Conservation (phyloP, 2,113 vertebrate genomes). For the Tinamus guttatus region DNA sequence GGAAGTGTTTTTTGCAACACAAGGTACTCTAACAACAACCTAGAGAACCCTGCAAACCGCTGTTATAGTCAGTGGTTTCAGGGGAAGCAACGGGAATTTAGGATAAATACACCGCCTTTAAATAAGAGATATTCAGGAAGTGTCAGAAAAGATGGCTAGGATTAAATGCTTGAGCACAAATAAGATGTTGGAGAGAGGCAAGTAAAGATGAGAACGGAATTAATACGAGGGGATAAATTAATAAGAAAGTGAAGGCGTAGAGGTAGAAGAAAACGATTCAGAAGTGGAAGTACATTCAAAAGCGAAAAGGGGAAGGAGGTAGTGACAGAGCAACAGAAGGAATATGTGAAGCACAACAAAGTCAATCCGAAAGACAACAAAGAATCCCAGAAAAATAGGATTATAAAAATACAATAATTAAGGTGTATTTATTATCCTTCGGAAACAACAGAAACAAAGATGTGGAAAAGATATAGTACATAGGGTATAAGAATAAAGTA, state of each 20-base stretch:
- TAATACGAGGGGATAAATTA: background rate
- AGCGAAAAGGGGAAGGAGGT: background rate
- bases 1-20: constrained; percentile 4
- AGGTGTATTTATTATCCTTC: background rate
- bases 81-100: background rate
- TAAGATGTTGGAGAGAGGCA: background rate
- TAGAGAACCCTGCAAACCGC: background rate
- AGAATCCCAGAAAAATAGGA: background rate
- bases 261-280: background rate
- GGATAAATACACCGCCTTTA: background rate
- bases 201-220: background rate
- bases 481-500: background rate
- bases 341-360: background rate
- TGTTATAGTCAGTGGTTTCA: background rate
- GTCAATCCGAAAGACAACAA: too few species aligned
- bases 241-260: background rate
- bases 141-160: background rate
- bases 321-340: background rate
- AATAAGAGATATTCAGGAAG: background rate
- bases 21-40: background rate
- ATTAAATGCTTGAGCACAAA: background rate
- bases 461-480: background rate
- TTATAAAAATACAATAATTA: background rate
- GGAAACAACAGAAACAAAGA: background rate
- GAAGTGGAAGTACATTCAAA: background rate